phyloP scores from a whole-genome alignment of 2,113 vertebrate genomes.

The Zapornia atra region DNA sequence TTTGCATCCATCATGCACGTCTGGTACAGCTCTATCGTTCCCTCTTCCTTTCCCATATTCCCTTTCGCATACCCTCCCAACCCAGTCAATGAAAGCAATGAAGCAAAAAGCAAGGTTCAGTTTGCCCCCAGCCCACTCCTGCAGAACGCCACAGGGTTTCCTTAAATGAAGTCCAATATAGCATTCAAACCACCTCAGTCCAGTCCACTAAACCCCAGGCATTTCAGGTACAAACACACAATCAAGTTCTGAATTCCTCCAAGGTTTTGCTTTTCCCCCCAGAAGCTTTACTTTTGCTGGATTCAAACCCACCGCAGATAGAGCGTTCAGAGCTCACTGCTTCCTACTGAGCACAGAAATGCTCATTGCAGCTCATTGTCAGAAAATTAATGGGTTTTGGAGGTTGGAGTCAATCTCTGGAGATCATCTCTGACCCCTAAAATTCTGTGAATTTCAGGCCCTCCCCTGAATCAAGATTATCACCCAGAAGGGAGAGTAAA shows the following conservation, averaged over 20 bases:
- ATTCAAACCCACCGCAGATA: neutral
- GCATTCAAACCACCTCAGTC: neutral
- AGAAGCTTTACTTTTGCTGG: neutral
- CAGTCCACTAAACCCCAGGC: neutral
- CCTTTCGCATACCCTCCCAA: neutral
- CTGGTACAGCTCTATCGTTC: neutral
- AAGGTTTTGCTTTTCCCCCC: fast-evolving
- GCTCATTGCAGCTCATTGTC: neutral
- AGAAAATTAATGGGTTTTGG: too few species aligned
- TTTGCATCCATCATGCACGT: neutral
- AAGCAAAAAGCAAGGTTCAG: neutral
- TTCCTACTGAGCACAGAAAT: neutral
- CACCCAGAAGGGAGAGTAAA: neutral
- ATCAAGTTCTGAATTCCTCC: neutral
- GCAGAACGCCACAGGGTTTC: neutral
- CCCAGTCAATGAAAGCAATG: neutral
- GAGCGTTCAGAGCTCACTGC: neutral
- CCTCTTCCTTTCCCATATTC: neutral
- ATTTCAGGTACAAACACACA: neutral
- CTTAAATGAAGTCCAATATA: neutral
- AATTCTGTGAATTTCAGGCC: neutral
- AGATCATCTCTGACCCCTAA: too few species aligned
- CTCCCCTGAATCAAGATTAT: neutral
- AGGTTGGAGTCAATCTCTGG: too few species aligned
- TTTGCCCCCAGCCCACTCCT: neutral